Evolutionary conservation across 2,113 vertebrate species (phyloP), one percentile per base, ranked within the genome.

Genomic region (Merops nubicus): DNA sequence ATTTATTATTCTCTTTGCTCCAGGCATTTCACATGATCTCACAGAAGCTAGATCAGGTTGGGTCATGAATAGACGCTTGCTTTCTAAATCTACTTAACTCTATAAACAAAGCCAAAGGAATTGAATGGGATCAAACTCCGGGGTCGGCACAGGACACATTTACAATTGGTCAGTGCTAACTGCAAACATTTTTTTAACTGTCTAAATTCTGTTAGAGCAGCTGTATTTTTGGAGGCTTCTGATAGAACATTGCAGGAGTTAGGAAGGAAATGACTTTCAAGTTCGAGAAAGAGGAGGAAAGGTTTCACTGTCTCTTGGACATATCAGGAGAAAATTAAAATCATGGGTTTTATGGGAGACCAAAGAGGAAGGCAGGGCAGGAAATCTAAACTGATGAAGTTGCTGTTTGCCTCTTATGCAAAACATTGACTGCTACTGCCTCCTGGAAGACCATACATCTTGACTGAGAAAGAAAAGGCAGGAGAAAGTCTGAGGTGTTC

Each of bases 11-110:
- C 76, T 38, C 90, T 94, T 93, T 92, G 89, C 89, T 93, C 40
- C 89, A 88, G 93, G 76, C 94, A 91, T 96, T 93, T 96, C 95
- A 96, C 88, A 73, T 93, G 94, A 91, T 91, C 94, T 93, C 85
- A 91, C 70, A 89, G 84, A 92, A 94, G 79, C 85, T 78, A 90
- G 93, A 96, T 91, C 93, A 96, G 94, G 93, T 94, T 91, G 84
- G 54, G 62, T 87, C 94, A 97, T 90, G 94, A 97, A 96, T 96
- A 91, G 75, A 88, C 2, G 93, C 94, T 96, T 97, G 75, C 90
- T 96, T 96, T 91, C 94, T 83, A 93, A 95, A 96, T 97, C 96
- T 97, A 93, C 91, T 97, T 97, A 97, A 94, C 74, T 70, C 89
- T 76, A 89, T 68, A 90, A 94, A 92, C 91, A 95, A 97, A 96